Conservation (phyloP, 2,888 invertebrate genomes). For the Nymphalis urticae region DNA sequence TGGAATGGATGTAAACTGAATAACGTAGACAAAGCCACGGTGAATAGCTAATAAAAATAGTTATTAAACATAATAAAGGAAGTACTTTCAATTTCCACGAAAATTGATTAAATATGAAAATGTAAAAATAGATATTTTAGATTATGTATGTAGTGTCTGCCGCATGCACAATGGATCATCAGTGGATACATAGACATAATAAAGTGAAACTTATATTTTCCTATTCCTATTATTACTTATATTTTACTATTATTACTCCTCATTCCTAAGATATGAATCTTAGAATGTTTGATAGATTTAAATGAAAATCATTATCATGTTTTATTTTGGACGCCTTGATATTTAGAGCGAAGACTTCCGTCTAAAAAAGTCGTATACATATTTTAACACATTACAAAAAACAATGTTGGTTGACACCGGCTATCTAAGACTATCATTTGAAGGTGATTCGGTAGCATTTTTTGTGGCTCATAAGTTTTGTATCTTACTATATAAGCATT, state of each 20-base stretch:
- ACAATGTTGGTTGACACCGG: conserved; percentile 36
- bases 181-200: too few relatives aligned
- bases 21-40: too few relatives aligned
- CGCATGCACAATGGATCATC: too few relatives aligned
- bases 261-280: not conserved
- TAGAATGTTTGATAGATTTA: not conserved
- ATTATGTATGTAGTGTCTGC: too few relatives aligned
- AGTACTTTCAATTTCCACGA: too few relatives aligned
- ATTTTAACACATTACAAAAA: conserved; percentile 29
- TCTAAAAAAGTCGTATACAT: conserved; percentile 28
- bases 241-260: not conserved
- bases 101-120: too few relatives aligned
- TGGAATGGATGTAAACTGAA: too few relatives aligned
- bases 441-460: conserved; percentile 66
- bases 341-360: conserved; percentile 36
- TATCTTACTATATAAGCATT: conserved; percentile 64
- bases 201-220: not conserved
- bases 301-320: conserved; percentile 8
- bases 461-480: conserved; percentile 40
- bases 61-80: too few relatives aligned
- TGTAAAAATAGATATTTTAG: too few relatives aligned
- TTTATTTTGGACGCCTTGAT: conserved; percentile 25
- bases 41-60: too few relatives aligned
- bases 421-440: conserved; percentile 45
- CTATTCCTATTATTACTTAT: not conserved